A percentile compares a stretch with the other conserved stretches of the same genome.
phyloP scores from a whole-genome alignment of 1,140 invertebrate genomes.

The Calosoma granatense region DNA sequence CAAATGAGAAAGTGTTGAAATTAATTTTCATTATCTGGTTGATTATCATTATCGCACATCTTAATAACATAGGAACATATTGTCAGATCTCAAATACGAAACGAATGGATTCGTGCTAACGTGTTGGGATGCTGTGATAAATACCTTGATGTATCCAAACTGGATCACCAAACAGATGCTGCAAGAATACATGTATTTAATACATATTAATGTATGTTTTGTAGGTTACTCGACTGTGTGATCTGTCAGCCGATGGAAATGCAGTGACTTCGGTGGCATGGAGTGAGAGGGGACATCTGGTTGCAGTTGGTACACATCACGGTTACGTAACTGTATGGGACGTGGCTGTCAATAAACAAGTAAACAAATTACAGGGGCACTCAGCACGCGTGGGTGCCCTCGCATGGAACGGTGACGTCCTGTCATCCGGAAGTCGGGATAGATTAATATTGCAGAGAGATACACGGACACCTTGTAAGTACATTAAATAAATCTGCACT shows the following conservation, averaged over 20 bases:
- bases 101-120: too few relatives aligned
- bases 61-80: too few relatives aligned
- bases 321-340: conserved; percentile 98
- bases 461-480: conserved; percentile 71
- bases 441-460: conserved; percentile 91
- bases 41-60: too few relatives aligned
- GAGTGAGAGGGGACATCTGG: conserved; percentile 93
- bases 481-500: conserved; percentile 9
- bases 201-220: too few relatives aligned
- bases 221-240: conserved; percentile 87
- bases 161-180: too few relatives aligned
- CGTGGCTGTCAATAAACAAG: conserved; percentile 89
- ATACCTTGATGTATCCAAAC: too few relatives aligned
- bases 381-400: conserved; percentile 86
- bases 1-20: too few relatives aligned
- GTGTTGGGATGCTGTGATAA: too few relatives aligned
- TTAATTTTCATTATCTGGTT: too few relatives aligned
- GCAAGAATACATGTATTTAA: too few relatives aligned
- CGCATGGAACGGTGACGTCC: conserved; percentile 96
- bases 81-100: too few relatives aligned
- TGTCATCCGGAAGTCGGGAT: conserved; percentile 94
- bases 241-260: conserved; percentile 85
- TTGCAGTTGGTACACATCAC: conserved; percentile 95
- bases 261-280: conserved; percentile 97
- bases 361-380: conserved; percentile 86